Percentiles rank a stretch among this genome's conserved stretches.
Evolutionary conservation across 2,797 vertebrate genomes (phyloP).

Genomic region (Etheostoma nigrum): DNA sequence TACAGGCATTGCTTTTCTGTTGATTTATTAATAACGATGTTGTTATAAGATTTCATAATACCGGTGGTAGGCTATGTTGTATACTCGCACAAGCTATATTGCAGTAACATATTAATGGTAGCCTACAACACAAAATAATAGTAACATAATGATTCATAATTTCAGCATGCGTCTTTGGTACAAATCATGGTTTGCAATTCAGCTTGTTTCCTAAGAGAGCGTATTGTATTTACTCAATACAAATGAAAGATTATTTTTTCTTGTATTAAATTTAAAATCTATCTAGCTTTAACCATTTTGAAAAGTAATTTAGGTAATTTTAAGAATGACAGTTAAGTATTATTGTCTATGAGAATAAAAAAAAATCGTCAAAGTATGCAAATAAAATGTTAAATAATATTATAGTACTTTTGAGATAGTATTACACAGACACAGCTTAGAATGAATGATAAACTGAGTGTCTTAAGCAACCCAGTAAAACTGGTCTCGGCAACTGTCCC

Average conservation of each 20-base stretch:
- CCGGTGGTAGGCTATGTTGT: background rate
- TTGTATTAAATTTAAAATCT: background rate
- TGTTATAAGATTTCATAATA: background rate
- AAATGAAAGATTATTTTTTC: background rate
- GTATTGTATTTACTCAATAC: background rate
- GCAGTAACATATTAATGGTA: background rate
- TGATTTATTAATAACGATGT: background rate
- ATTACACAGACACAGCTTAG: background rate
- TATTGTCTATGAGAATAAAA: background rate
- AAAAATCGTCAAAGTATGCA: background rate
- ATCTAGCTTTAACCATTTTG: background rate
- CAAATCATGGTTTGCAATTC: background rate
- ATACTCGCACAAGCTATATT: background rate
- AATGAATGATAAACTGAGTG: background rate
- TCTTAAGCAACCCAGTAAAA: background rate
- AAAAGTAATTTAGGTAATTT: background rate
- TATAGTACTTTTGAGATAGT: background rate
- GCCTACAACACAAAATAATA: background rate
- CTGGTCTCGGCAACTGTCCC: too few relatives aligned
- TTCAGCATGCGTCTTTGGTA: background rate
- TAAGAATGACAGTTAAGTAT: background rate
- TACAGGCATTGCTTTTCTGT: background rate
- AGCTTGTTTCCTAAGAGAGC: background rate
- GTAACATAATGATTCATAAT: background rate
- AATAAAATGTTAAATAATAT: background rate